Evolutionary conservation across 1,140 invertebrate species (phyloP), one percentile per base, ranked within the genome.

Genomic region (Ridgeia piscesae): DNA sequence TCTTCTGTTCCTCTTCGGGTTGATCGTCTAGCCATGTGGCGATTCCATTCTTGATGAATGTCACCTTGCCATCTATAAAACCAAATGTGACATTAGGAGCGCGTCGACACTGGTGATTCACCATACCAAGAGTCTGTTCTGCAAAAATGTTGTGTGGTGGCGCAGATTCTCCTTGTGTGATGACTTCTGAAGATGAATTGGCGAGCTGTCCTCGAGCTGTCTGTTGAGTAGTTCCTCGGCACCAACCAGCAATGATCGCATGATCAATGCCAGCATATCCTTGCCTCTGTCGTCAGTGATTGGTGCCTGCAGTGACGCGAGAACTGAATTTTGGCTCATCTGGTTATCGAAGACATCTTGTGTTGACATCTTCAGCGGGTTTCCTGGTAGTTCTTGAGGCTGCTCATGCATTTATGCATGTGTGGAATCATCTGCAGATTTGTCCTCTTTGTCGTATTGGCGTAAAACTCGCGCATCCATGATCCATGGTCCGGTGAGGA

Each of bases 391-490:
- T 90, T 27, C 33, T 6, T 42, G 11, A 90, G 34, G 11, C 34
- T 35, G 31, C 35, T 42, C 35, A 90, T 90, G 89, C 34, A 90
- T 27, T 11, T 35, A 17, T 42, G 34, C 34, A 90, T 90, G 6
- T 17, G 34, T 8, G 34, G 34, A 21, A 34, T 35, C 89, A 90
- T 90, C n/a, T 90, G 14, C 89, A 90, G 33, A 27, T 90, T 90
- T 17, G 89, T 42, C 27, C 58, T 6, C 6, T 8, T 6, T 77
- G 89, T 17, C 6, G 34, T n/a, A 17, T 90, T 42, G 35, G 91
- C 42, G n/a, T 91, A 91, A 50, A 91, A 91, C 34, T 42, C 42
- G 14, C 17, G 34, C 91, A 91, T 91, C 91, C 91, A n/a, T n/a
- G n/a, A n/a, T n/a, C n/a, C n/a, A 91, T 14, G 91, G 91, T 17